Evolutionary conservation across 2,113 vertebrate species (phyloP), one percentile per base, ranked within the genome.

Genomic region (Sinosuthora webbiana): DNA sequence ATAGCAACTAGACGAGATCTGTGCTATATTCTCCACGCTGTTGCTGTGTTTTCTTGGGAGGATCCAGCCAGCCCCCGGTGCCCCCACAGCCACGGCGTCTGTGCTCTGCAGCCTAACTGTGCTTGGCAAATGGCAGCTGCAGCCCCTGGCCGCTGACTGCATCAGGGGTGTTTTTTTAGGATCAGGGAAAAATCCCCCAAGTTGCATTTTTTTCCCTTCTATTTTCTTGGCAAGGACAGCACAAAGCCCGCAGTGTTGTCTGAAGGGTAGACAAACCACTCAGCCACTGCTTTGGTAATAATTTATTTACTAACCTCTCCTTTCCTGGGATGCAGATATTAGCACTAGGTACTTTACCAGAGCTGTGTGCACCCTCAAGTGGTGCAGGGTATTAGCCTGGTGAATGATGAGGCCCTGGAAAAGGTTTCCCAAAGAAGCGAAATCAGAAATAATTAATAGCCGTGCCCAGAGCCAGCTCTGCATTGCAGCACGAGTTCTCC

Each of bases 391-490:
- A 3, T 83, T 65, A 41, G 18, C 56, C 52, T 52, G 68, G 30
- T 67, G 82, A 67, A 21, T 0, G 49, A 44, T 17, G 62, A 65
- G n/a, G 75, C 49, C 37, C 57, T 27, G 44, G 14, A 37, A 82
- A 83, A 83, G 55, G 11, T 71, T 92, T 94, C 44, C 87, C 68
- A 70, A 82, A 17, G 39, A 37, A 80, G 57, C 5, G 44, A 44
- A 83, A 86, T 35, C 15, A 67, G 88, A 52, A 96, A 92, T 94
- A 95, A 87, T 93, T 74, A 64, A 95, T 74, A 64, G 52, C 59
- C 3, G 3, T 37, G 64, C 79, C 30, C 35, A 49, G 92, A 74
- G 92, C 55, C 47, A 11, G 75, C 76, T 96, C 92, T 96, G 93
- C 96, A 95, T 94, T 95, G 94, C 94, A 93, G 93, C 76, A 49